Conservation (phyloP, 2,888 invertebrate species). For the Epiperipatus broadwayi region DNA sequence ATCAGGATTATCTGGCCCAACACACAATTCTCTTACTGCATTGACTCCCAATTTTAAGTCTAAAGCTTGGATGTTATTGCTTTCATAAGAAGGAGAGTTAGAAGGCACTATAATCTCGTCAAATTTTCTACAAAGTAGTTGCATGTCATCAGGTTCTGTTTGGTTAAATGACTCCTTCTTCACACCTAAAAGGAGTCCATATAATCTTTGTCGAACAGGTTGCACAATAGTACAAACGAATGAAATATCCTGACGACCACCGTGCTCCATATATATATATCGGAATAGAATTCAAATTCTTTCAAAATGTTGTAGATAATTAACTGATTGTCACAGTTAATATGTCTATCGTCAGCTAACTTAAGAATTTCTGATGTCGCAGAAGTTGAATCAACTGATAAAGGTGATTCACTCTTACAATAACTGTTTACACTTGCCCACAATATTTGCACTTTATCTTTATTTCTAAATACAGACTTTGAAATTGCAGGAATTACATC, state of each 20-base stretch:
- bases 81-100: too few species aligned
- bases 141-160: too few species aligned
- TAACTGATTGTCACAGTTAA: constrained; percentile 13
- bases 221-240: constrained; percentile 19
- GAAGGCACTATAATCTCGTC: too few species aligned
- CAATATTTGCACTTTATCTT: constrained; percentile 10
- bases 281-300: constrained; percentile 21
- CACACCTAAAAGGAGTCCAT: too few species aligned
- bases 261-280: constrained; percentile 22
- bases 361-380: neutral
- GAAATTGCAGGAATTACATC: constrained; percentile 14
- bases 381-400: too few species aligned
- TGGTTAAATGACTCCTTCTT: too few species aligned
- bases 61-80: too few species aligned
- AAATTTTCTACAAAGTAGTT: too few species aligned
- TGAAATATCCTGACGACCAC: constrained; percentile 18
- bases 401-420: too few species aligned
- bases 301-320: constrained; percentile 19
- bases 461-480: constrained; percentile 14
- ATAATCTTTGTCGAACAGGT: constrained; percentile 20
- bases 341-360: constrained; percentile 12
- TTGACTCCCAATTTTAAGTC: too few species aligned
- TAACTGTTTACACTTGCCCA: constrained; percentile 14
- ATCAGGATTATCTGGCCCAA: too few species aligned
- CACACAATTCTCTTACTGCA: too few species aligned